Conservation (phyloP, 2,888 invertebrate species). For the Taphrorychus bicolor region DNA sequence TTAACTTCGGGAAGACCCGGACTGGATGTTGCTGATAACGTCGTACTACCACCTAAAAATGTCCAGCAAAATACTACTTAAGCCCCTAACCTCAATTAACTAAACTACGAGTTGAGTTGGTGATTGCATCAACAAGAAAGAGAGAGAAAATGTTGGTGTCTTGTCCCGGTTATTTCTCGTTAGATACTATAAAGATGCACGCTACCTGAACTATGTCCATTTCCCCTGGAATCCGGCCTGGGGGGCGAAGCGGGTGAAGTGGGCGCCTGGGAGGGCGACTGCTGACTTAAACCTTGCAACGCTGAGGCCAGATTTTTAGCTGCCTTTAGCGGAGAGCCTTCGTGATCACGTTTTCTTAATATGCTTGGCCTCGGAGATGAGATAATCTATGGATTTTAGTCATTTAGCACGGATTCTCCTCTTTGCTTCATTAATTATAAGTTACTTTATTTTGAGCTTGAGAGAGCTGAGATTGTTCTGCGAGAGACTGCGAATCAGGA, state of each 20-base stretch:
- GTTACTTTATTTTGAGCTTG: slow-evolving; percentile 39
- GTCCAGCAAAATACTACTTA: neutral
- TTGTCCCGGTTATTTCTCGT: no score
- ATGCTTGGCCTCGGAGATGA: slow-evolving; percentile 81
- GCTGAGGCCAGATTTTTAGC: slow-evolving; percentile 67
- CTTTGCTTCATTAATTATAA: neutral
- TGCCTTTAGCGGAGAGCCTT: slow-evolving; percentile 72
- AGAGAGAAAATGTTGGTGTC: neutral
- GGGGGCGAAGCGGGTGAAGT: slow-evolving; percentile 55
- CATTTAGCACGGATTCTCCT: no score
- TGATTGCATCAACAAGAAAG: neutral
- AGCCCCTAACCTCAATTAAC: neutral
- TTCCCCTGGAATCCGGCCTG: slow-evolving; percentile 58
- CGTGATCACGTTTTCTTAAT: slow-evolving; percentile 85
- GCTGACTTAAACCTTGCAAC: slow-evolving; percentile 52
- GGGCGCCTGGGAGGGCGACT: slow-evolving; percentile 45
- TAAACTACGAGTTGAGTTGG: neutral
- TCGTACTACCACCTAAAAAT: slow-evolving; percentile 74
- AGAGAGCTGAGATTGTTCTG: slow-evolving; percentile 7
- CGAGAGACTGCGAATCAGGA: slow-evolving; percentile 10
- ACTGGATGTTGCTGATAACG: slow-evolving; percentile 85
- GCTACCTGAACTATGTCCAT: slow-evolving; percentile 59
- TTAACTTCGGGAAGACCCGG: slow-evolving; percentile 72
- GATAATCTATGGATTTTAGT: no score
- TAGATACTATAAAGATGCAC: no score